phyloP scores from a whole-genome alignment of 2,797 vertebrate species.

The Chaetophractus vellerosus region DNA sequence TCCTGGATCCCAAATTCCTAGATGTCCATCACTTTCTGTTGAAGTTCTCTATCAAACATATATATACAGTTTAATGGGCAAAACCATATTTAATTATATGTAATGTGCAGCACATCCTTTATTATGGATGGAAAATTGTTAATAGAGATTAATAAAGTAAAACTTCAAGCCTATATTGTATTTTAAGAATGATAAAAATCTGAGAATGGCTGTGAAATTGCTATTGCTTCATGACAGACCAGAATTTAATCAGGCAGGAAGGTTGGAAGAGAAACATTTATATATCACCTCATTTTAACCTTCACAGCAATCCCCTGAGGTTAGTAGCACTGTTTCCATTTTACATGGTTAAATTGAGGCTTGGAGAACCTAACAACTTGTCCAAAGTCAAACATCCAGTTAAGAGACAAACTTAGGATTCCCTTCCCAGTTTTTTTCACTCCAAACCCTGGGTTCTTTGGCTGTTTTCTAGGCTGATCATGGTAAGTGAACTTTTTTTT shows the following conservation, averaged over 20 bases:
- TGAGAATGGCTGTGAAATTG: background rate
- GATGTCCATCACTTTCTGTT: background rate
- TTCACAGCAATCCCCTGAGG: background rate
- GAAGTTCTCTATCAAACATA: background rate
- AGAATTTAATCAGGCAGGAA: background rate
- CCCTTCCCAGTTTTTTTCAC: background rate
- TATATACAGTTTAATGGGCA: background rate
- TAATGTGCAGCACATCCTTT: background rate
- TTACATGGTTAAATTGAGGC: no score
- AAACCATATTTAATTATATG: background rate
- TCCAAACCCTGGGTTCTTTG: background rate
- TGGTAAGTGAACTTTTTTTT: conserved; percentile 46
- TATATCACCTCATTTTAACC: background rate
- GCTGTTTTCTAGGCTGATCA: background rate
- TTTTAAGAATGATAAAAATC: background rate
- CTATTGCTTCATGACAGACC: background rate
- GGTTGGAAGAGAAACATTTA: fast-evolving
- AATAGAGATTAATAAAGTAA: background rate
- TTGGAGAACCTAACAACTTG: no score
- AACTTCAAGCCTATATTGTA: background rate
- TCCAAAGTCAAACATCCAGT: background rate
- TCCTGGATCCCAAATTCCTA: background rate
- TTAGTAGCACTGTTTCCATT: background rate
- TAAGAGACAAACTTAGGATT: background rate
- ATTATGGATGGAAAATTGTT: background rate